Evolutionary conservation across 2,888 invertebrate genomes (phyloP).

Genomic region (Cryptus viduatorius): DNA sequence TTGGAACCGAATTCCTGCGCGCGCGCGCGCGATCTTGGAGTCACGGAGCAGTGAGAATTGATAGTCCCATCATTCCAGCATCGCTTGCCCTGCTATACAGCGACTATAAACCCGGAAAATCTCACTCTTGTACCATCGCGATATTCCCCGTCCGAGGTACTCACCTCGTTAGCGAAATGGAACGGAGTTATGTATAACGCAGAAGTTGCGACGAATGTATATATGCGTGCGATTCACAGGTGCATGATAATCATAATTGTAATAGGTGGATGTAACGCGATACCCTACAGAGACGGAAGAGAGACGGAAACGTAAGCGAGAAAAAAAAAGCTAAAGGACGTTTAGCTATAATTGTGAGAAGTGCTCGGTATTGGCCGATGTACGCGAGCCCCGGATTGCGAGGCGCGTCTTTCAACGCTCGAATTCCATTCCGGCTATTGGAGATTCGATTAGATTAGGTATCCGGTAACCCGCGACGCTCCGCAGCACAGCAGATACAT

Average conservation of each 20-base stretch:
- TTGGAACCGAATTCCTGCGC: slow-evolving; percentile 6
- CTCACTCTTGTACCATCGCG: slow-evolving; percentile 49
- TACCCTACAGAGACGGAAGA: slow-evolving; percentile 34
- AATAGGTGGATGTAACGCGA: slow-evolving; percentile 59
- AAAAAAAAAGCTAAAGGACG: slow-evolving; percentile 55
- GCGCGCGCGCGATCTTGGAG: slow-evolving; percentile 49
- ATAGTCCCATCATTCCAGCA: slow-evolving; percentile 48
- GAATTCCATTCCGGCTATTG: slow-evolving; percentile 55
- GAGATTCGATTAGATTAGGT: slow-evolving; percentile 58
- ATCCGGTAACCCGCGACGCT: slow-evolving; percentile 52
- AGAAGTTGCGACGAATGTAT: neutral
- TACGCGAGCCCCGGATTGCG: slow-evolving; percentile 1
- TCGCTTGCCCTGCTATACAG: neutral
- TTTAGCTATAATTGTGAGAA: slow-evolving; percentile 25
- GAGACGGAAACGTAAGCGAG: slow-evolving; percentile 5
- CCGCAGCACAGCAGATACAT: neutral
- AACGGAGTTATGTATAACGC: slow-evolving; percentile 61
- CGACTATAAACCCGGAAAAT: slow-evolving; percentile 60
- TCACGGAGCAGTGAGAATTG: slow-evolving; percentile 59
- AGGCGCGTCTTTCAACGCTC: slow-evolving; percentile 41
- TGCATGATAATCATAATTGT: slow-evolving; percentile 64
- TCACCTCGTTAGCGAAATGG: slow-evolving; percentile 65
- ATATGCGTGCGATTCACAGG: slow-evolving; percentile 48
- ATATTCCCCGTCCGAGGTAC: slow-evolving; percentile 53
- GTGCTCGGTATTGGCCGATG: neutral